Evolutionary conservation across 2,888 invertebrate genomes (phyloP).

Genomic region (Trichopoda pennipes): DNA sequence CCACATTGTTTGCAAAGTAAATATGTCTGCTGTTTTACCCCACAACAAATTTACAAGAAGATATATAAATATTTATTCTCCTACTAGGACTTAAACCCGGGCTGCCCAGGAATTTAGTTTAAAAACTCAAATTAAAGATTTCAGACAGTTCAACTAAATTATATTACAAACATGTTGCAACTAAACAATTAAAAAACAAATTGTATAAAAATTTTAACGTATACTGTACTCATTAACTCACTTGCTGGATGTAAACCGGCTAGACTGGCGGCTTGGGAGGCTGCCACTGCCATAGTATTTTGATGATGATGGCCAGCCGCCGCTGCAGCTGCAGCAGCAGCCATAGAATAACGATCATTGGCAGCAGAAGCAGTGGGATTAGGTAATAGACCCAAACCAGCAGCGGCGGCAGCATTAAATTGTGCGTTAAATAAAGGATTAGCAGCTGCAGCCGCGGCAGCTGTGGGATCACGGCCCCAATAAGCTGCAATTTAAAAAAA

Average conservation of each 20-base stretch:
- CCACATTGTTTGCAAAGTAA: conserved; percentile 64
- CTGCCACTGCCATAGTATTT: conserved; percentile 90
- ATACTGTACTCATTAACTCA: conserved; percentile 78
- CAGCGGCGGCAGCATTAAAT: conserved; percentile 80
- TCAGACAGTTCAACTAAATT: conserved; percentile 1
- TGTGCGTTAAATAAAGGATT: conserved; percentile 81
- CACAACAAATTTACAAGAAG: conserved; percentile 23
- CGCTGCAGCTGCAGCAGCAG: conserved; percentile 80
- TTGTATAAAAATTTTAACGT: conserved; percentile 20
- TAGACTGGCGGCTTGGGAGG: conserved; percentile 91
- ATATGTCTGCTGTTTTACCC: conserved; percentile 74
- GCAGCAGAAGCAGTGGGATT: conserved; percentile 81
- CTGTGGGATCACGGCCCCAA: conserved; percentile 87
- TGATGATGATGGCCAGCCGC: conserved; percentile 83
- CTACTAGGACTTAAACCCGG: not conserved
- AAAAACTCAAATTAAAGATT: not conserved
- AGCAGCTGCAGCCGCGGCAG: conserved; percentile 80
- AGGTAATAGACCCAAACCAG: conserved; percentile 79
- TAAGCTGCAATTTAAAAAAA: conserved; percentile 83
- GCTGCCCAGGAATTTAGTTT: not conserved
- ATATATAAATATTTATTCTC: not conserved
- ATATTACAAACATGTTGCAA: not conserved
- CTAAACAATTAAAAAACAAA: not conserved
- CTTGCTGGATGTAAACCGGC: conserved; percentile 88
- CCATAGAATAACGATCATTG: conserved; percentile 80